These are phyloP conservation scores for Trypoxylon attenuatum DNA, from an alignment of 2,888 invertebrate genomes.

Conservation along the genomic window DNA sequence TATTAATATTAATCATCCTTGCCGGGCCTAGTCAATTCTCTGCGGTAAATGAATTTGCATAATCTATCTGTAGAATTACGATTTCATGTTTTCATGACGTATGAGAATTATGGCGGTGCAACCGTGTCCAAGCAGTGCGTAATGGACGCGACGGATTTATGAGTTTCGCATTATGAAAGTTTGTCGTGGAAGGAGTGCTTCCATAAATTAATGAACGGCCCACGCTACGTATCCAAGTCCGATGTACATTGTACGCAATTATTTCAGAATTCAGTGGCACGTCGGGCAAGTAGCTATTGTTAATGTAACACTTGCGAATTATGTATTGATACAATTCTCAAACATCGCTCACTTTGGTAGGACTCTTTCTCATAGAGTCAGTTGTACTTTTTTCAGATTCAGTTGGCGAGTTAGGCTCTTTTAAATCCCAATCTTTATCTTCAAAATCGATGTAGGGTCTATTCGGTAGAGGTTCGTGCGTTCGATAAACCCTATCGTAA, in stretches of 20 bases:
- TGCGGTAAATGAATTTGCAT: not conserved
- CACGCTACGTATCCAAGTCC: no score
- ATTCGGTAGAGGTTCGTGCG: constrained; percentile 86
- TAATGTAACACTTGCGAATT: not conserved
- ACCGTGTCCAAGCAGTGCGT: not conserved
- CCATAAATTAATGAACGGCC: no score
- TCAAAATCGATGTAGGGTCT: constrained; percentile 87
- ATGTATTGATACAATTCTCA: constrained; percentile 21
- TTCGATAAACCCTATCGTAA: constrained; percentile 89
- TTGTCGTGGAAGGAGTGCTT: not conserved
- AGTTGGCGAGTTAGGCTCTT: constrained; percentile 73
- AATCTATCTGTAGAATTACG: not conserved
- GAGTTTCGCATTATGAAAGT: not conserved
- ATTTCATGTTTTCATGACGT: not conserved
- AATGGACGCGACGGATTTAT: not conserved
- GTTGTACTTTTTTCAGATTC: constrained; percentile 54
- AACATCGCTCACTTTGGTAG: constrained; percentile 49
- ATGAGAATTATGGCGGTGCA: not conserved
- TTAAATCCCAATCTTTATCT: constrained; percentile 86
- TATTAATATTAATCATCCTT: not conserved
- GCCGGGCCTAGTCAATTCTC: not conserved
- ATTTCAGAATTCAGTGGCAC: no score
- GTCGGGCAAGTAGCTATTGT: no score
- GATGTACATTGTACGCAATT: no score
- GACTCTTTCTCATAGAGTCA: constrained; percentile 53